Evolutionary conservation across 2,797 vertebrate species (phyloP), one percentile per base, ranked within the genome.

Genomic region (Mionectes olivaceus): DNA sequence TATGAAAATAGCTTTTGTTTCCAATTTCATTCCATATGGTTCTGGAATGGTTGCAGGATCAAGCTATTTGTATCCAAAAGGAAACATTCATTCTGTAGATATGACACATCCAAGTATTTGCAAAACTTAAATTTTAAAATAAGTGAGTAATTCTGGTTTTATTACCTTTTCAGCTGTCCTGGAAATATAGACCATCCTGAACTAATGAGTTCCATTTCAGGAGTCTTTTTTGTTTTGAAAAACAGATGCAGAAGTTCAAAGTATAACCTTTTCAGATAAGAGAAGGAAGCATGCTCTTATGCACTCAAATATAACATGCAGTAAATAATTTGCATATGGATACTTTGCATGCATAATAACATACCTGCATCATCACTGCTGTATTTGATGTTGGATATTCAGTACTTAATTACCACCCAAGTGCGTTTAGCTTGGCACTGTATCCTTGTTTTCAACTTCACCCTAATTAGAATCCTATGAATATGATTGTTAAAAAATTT

Each of bases 1-100:
- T 77, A 83, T 17, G 52, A 87, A 94, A 93, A 90, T 80, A 78
- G 30, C 75, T 94, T 95, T 97, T 95, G 95, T 90, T 95, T 94
- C 84, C 88, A 84, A 78, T 96, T 95, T 83, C 27, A 44, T 80
- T 93, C 92, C 89, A 65, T 92, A 80, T 94, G 86, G 83, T 71
- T 92, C 44, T 64, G 52, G 63, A 77, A 81, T 47, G 75, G 83
- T 78, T 95, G 64, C 46, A 68, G 86, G 68, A 92, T 94, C 86
- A 93, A 89, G 37, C 49, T 89, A 83, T 93, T 92, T 94, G 92
- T 96, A 85, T 89, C 49, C 3, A 1, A 93, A 94, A 84, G 52
- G 27, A 53, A 87, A 85, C 53, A 85, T 91, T 93, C 70, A 63
- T 94, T 85, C 81, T 86, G 43, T 70, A 93, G 76, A 70, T 83